Percentiles rank a stretch among this genome's conserved stretches.
phyloP scores from a whole-genome alignment of 2,888 invertebrate species.

The Nebria salina region DNA sequence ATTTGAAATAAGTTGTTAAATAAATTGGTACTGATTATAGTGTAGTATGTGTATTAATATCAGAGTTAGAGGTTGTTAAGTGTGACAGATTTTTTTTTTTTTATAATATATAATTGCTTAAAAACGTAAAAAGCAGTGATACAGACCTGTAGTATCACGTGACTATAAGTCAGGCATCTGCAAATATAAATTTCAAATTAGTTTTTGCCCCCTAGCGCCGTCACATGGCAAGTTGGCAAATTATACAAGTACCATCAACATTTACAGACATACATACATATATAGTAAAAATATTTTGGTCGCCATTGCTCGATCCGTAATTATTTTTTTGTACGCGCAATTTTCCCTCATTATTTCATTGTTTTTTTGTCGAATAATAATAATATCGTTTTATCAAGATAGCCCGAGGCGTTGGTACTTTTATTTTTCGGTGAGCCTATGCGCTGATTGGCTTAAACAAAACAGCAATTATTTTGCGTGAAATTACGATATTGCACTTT shows the following conservation, averaged over 20 bases:
- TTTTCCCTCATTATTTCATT: constrained; percentile 6
- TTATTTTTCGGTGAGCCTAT: neutral
- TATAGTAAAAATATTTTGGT: constrained; percentile 5
- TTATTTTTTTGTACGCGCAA: neutral
- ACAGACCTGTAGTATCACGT: neutral
- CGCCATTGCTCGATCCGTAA: neutral
- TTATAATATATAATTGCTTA: neutral
- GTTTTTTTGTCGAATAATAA: constrained; percentile 5
- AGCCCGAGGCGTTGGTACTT: neutral
- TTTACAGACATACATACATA: constrained; percentile 10
- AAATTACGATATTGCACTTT: constrained; percentile 6
- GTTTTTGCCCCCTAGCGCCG: constrained; percentile 31
- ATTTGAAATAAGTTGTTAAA: neutral
- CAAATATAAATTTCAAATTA: constrained; percentile 43
- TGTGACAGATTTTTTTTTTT: neutral
- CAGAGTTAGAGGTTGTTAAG: neutral
- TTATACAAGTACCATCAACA: neutral
- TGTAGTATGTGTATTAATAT: neutral
- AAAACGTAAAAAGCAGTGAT: neutral
- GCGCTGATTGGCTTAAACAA: constrained; percentile 4
- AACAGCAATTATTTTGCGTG: neutral
- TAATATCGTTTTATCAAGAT: neutral
- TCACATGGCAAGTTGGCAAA: constrained; percentile 32
- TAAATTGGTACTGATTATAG: neutral
- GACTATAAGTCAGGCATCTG: constrained; percentile 17